phyloP scores from a whole-genome alignment of 2,797 vertebrate genomes.

The Sebastiscus albofasciatus region DNA sequence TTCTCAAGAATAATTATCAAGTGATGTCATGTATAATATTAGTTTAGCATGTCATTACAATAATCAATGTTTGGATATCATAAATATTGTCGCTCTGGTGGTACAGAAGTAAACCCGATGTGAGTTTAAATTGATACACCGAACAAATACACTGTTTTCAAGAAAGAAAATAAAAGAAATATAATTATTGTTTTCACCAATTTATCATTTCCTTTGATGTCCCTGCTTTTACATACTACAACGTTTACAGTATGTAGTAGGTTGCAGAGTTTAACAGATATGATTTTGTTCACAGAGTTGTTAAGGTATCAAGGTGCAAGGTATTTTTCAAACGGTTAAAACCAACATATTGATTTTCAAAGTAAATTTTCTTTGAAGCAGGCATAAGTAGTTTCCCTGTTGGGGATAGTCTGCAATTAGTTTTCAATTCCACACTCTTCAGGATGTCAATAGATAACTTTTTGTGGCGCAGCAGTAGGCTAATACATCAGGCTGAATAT shows the following conservation, averaged over 20 bases:
- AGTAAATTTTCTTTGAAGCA: constrained; percentile 14
- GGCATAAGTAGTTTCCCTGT: constrained; percentile 19
- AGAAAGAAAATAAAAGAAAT: neutral
- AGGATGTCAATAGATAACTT: constrained; percentile 42
- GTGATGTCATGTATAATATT: neutral
- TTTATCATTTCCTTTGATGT: neutral
- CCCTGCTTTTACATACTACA: neutral
- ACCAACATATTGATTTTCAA: constrained; percentile 2
- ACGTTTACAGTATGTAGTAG: neutral
- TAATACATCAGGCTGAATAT: constrained; percentile 45
- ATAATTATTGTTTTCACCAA: neutral
- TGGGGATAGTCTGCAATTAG: constrained; percentile 33
- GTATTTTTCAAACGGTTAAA: neutral
- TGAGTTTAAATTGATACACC: neutral
- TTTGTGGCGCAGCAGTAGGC: constrained; percentile 32
- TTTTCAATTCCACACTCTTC: constrained; percentile 37
- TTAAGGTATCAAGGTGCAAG: neutral
- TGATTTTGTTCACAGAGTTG: neutral
- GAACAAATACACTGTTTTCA: neutral
- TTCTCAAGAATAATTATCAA: neutral
- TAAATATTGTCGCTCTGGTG: neutral
- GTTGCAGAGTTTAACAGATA: neutral
- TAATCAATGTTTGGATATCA: neutral
- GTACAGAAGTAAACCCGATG: too few species aligned
- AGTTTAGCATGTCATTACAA: neutral